Conservation (phyloP, 2,113 vertebrate genomes). For the Gallinago media region DNA sequence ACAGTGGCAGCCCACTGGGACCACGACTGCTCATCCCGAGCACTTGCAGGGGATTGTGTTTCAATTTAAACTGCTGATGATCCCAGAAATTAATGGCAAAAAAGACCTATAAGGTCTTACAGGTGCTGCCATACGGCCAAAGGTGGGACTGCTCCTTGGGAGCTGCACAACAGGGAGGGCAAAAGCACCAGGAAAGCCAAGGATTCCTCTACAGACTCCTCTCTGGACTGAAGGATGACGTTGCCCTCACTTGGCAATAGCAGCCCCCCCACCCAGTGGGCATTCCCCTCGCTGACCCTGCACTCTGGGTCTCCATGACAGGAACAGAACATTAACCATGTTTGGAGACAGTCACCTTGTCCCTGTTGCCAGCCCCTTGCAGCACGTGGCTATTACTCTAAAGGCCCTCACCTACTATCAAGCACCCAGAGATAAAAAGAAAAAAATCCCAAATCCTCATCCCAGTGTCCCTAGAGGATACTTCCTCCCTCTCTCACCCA, state of each 20-base stretch:
- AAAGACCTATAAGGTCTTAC: neutral
- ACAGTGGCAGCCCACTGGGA: rapidly evolving
- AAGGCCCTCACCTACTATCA: neutral
- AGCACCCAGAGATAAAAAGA: neutral
- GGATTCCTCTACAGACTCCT: neutral
- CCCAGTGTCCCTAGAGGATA: neutral
- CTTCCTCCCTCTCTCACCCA: rapidly evolving
- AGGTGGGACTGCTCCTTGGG: neutral
- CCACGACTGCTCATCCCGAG: neutral
- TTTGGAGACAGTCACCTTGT: neutral
- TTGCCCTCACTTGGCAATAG: rapidly evolving
- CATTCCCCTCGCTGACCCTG: neutral
- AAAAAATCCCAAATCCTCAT: neutral
- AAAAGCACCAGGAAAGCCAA: neutral
- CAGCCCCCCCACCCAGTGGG: neutral
- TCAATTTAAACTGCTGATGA: neutral
- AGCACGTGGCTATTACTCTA: neutral
- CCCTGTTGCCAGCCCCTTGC: neutral
- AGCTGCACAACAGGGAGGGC: neutral
- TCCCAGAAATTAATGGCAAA: neutral
- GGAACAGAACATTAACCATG: rapidly evolving
- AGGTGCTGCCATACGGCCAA: rapidly evolving
- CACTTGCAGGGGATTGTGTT: neutral
- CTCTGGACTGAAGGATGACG: neutral
- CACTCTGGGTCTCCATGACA: neutral